A percentile compares a stretch with the other conserved stretches of the same genome.
Evolutionary conservation across 2,888 invertebrate genomes (phyloP).

Genomic region (Eupithecia inturbata): DNA sequence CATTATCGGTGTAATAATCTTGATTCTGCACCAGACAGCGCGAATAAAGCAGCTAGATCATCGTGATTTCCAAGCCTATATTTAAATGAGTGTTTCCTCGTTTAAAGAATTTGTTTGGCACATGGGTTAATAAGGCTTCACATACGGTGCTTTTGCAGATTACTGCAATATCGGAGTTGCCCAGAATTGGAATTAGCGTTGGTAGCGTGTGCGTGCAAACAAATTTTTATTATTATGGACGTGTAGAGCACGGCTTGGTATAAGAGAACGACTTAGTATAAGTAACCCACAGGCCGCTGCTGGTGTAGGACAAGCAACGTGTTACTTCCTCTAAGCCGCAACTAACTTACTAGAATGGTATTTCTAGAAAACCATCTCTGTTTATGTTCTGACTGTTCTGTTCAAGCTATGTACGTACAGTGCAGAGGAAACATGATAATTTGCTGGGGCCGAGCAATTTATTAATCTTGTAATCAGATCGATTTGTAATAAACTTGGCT

Average conservation of each 20-base stretch:
- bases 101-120: background rate
- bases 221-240: background rate
- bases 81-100: background rate
- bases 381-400: constrained; percentile 10
- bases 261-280: background rate
- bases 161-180: background rate
- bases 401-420: background rate
- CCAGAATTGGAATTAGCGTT: background rate
- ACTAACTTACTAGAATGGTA: background rate
- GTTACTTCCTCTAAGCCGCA: background rate
- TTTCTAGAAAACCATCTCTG: background rate
- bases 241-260: background rate
- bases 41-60: constrained; percentile 7
- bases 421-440: constrained; percentile 51
- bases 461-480: constrained; percentile 56
- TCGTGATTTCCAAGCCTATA: background rate
- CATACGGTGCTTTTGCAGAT: background rate
- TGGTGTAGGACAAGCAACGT: background rate
- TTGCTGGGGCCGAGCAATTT: constrained; percentile 53
- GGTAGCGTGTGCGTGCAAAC: background rate
- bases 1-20: constrained; percentile 50
- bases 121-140: background rate
- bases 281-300: background rate
- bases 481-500: constrained; percentile 50
- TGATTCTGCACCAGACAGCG: constrained; percentile 28